Conservation (phyloP, 2,113 vertebrate species). For the Nibea coibor region DNA sequence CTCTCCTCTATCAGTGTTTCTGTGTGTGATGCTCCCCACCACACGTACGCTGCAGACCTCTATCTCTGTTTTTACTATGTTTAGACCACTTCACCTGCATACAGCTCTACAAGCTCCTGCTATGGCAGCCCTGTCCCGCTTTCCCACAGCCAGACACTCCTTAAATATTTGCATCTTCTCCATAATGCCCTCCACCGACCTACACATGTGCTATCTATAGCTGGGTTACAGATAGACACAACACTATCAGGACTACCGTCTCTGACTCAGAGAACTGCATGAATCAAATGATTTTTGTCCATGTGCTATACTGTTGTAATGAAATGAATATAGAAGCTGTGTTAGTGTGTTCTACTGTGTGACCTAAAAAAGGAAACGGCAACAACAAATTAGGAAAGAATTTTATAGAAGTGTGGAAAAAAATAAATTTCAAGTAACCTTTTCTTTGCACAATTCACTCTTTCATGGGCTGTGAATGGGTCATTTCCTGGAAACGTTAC, state of each 20-base stretch:
- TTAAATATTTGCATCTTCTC: constrained; percentile 50
- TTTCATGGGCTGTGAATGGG: not conserved
- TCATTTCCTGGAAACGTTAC: not conserved
- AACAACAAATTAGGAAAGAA: no score
- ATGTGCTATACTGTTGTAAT: no score
- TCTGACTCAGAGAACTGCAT: not conserved
- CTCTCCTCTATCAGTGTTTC: constrained; percentile 29
- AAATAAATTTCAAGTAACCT: not conserved
- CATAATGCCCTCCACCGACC: constrained; percentile 1
- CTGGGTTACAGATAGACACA: constrained; percentile 18
- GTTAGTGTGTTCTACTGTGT: not conserved
- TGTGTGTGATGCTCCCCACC: constrained; percentile 41
- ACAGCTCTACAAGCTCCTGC: not conserved
- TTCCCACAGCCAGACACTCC: constrained; percentile 16
- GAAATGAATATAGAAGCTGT: not conserved
- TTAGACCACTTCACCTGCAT: constrained; percentile 67
- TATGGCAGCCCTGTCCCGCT: not conserved
- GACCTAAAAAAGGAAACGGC: not conserved
- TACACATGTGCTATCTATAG: constrained; percentile 52
- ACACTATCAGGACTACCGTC: not conserved
- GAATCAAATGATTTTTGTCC: not conserved
- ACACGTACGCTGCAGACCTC: constrained; percentile 42
- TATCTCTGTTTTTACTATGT: constrained; percentile 50
- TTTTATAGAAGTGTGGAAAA: not conserved
- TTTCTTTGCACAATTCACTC: not conserved